phyloP scores from a whole-genome alignment of 1,140 invertebrate genomes.

The Neelides sp. region DNA sequence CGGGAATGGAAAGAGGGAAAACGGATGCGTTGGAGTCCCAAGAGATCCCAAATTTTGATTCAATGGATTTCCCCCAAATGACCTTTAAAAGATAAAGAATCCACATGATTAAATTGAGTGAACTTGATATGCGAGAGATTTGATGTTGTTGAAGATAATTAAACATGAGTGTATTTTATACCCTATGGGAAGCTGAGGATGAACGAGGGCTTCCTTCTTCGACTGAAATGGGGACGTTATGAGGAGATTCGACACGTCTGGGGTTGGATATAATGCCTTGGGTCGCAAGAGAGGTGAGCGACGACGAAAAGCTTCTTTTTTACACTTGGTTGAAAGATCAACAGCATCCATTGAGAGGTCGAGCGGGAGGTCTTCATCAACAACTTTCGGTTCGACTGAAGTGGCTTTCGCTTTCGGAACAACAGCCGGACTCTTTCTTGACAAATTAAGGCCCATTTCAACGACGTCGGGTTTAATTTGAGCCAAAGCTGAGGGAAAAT shows the following conservation, averaged over 20 bases:
- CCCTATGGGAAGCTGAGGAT: constrained; percentile 21
- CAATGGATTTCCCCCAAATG: constrained; percentile 18
- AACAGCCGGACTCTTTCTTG: constrained; percentile 8
- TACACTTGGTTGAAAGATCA: constrained; percentile 67
- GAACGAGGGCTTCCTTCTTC: constrained; percentile 18
- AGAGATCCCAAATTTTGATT: constrained; percentile 3
- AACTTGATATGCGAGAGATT: too few species aligned
- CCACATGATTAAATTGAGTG: too few species aligned
- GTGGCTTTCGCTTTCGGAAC: constrained; percentile 5
- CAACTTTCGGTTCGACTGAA: too few species aligned
- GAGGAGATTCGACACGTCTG: constrained; percentile 15
- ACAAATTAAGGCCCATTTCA: constrained; percentile 6
- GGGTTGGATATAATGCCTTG: constrained; percentile 19
- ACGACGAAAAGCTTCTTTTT: constrained; percentile 8
- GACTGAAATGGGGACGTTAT: constrained; percentile 23
- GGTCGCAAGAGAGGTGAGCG: constrained; percentile 21
- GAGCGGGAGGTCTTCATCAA: constrained; percentile 46
- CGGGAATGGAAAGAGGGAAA: constrained; percentile 19
- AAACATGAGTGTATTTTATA: constrained; percentile 1
- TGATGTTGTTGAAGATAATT: too few species aligned
- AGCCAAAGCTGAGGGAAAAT: constrained; percentile 7
- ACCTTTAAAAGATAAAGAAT: constrained; percentile 19
- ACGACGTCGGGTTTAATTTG: background rate
- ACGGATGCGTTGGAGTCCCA: constrained; percentile 7
- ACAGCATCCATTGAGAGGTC: constrained; percentile 68